Evolutionary conservation across 2,797 vertebrate species (phyloP), one percentile per base, ranked within the genome.

Genomic region (Siniperca scherzeri): DNA sequence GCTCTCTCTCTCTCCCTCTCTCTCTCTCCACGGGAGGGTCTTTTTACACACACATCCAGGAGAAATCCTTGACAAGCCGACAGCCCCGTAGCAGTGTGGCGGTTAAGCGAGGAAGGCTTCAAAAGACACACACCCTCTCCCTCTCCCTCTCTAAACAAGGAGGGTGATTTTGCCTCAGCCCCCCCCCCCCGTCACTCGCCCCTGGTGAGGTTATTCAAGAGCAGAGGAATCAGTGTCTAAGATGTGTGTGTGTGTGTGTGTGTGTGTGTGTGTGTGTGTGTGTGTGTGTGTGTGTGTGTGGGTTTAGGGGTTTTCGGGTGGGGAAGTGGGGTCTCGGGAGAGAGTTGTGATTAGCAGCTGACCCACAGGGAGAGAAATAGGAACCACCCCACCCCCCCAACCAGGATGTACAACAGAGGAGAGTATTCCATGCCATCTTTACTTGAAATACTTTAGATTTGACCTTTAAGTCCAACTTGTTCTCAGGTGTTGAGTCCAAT

Each of bases 181-280:
- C n/a, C 33, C 59, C 17, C 12, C 69, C 96, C 96, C 84, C 94
- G 71, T 93, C 90, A 80, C 87, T 98, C 90, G 97, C 97, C 97
- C 98, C 98, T 96, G 97, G 97, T 98, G 96, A 98, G 98, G 98
- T 98, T 98, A 98, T 98, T 98, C 97, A 98, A 98, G 97, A 98
- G 96, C 95, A 95, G 91, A 93, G 97, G 87, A 97, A 97, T 96
- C 95, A 95, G 96, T 94, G 96, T 93, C 77, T 84, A 33, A 50
- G 42, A 52, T 77, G 68, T 86, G 82, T 90, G 85, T 87, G 67
- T 74, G 77, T 75, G 42, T 33, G 42, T 74, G 55, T 71, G 61
- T 69, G 44, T 61, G 67, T 74, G 77, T 75, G 42, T 33, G 42
- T 74, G 55, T 71, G 61, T 69, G 44, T 77, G 68, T 86, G 82